Conservation (phyloP, 2,113 vertebrate species). For the Muntiacus muntjak region DNA sequence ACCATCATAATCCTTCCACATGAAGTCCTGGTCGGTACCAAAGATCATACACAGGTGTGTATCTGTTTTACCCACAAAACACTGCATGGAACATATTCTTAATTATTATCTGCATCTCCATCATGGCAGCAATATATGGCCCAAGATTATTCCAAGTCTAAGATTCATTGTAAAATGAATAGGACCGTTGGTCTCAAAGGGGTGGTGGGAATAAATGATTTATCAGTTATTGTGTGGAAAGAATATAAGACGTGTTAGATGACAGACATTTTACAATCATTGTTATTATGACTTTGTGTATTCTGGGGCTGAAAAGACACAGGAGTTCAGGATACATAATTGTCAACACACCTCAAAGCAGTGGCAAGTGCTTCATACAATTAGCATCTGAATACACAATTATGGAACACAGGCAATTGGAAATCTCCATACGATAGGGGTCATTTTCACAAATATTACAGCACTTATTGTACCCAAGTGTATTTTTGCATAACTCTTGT, state of each 20-base stretch:
- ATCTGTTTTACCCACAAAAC: neutral
- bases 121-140: no score
- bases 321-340: constrained; percentile 65
- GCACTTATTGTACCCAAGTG: constrained; percentile 65
- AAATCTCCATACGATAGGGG: constrained; percentile 59
- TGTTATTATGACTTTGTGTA: constrained; percentile 47
- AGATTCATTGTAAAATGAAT: neutral
- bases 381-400: constrained; percentile 63
- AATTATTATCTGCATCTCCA: neutral
- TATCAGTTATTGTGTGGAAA: neutral
- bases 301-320: constrained; percentile 63
- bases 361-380: constrained; percentile 28
- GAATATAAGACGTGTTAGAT: neutral
- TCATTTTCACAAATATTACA: constrained; percentile 68
- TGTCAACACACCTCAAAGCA: constrained; percentile 63
- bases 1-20: neutral
- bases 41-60: neutral
- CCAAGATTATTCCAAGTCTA: neutral
- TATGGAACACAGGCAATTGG: constrained; percentile 54
- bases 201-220: neutral
- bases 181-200: neutral
- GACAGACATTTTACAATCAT: neutral
- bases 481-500: constrained; percentile 56
- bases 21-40: neutral
- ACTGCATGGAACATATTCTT: neutral